Evolutionary conservation across 1,140 invertebrate genomes (phyloP), one percentile per base, ranked within the genome.

Genomic region (Drosophila nasuta): DNA sequence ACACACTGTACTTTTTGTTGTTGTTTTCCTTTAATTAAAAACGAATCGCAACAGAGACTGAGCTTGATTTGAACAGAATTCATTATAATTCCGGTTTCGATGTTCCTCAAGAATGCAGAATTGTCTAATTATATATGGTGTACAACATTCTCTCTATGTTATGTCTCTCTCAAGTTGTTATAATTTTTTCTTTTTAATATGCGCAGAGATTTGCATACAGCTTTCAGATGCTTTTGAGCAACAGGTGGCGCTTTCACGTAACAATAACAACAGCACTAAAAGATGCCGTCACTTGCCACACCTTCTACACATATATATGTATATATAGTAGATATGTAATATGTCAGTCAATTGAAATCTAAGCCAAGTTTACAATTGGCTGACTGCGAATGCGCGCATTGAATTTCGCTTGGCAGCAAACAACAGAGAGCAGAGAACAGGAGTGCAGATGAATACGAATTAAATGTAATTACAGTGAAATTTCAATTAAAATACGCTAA

Each of bases 311-410:
- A 33, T 13, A 45, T 68, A 67, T 57, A 35, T 13, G 57, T 46
- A 52, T 33, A 35, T 46, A 52, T 33, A 35, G 51, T 63, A 45
- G 20, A 15, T 10, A 58, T 38, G 15, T 65, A 48, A 25, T n/a
- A 15, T 13, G 48, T 77, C 59, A 79, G 66, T 67, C 79, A 72
- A 73, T 75, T 66, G 77, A 88, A 75, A 90, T 72, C 41, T 38
- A 72, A 86, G 70, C 63, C 66, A 58, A 71, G 78, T 75, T 64
- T 58, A 88, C 83, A 88, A 83, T 52, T 81, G 85, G 77, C 67
- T 88, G 77, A 69, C 45, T 58, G 28, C 35, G 58, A 59, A 63
- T 56, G 62, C 74, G 62, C 74, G 81, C 73, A 76, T 86, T 75
- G 76, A 77, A 77, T 79, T 83, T 83, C 73, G 51, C 35, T 65